Percentiles rank a stretch among this genome's conserved stretches.
phyloP scores from a whole-genome alignment of 2,113 vertebrate species.

The Dendrocopos noguchii region DNA sequence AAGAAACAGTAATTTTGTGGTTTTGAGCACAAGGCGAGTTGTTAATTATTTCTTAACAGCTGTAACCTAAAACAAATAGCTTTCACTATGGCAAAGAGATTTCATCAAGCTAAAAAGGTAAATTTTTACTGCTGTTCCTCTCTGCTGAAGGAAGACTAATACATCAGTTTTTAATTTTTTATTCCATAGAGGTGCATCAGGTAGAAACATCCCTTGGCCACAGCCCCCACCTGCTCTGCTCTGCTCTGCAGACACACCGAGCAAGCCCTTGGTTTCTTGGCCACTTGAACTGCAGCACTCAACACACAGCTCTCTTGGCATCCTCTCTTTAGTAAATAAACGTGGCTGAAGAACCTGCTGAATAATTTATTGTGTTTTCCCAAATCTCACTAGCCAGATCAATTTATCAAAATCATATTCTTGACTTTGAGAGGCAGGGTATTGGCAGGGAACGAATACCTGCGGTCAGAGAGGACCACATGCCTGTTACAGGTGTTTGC shows the following conservation, averaged over 20 bases:
- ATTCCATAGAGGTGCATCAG: neutral
- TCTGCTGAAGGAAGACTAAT: neutral
- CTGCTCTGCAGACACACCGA: neutral
- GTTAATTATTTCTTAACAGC: neutral
- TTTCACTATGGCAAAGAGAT: neutral
- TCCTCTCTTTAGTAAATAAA: neutral
- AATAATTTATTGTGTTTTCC: slow-evolving; percentile 35
- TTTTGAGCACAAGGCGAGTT: neutral
- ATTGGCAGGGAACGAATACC: neutral
- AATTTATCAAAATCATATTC: slow-evolving; percentile 32
- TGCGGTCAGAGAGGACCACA: neutral
- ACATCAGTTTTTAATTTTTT: neutral
- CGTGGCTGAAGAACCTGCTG: neutral
- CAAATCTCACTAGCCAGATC: neutral
- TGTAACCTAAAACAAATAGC: neutral
- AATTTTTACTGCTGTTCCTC: neutral
- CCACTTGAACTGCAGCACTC: rapidly evolving
- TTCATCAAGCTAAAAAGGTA: neutral
- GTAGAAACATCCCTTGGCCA: neutral
- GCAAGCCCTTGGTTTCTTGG: neutral
- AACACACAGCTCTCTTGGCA: neutral
- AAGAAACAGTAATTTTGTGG: neutral
- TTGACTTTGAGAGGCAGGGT: neutral
- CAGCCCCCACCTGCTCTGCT: neutral
- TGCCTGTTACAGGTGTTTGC: neutral